phyloP scores from a whole-genome alignment of 2,113 vertebrate species.

The Nycticorax nycticorax region DNA sequence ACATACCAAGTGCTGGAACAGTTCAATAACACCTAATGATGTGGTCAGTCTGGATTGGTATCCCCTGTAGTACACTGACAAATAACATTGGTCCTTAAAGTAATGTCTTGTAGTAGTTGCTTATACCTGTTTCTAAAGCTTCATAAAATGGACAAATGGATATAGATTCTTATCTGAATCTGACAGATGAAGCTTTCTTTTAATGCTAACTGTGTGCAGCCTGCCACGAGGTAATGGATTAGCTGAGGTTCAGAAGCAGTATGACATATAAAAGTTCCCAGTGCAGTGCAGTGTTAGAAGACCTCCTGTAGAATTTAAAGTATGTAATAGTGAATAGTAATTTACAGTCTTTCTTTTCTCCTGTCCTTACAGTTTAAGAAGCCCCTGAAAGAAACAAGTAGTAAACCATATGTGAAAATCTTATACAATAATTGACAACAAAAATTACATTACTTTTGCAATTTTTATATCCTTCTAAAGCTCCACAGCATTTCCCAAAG shows the following conservation, averaged over 20 bases:
- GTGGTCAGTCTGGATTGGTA: not conserved
- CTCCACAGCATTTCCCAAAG: not conserved
- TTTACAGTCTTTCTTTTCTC: not conserved
- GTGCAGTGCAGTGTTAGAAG: not conserved
- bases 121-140: slow-evolving; percentile 26
- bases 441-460: not conserved
- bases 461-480: not conserved
- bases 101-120: not conserved
- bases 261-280: not conserved
- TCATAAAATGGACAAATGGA: slow-evolving; percentile 13
- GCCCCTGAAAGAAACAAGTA: not conserved
- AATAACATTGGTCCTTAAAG: not conserved
- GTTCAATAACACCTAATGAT: not conserved
- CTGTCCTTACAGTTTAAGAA: not conserved
- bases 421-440: not conserved
- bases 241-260: slow-evolving; percentile 31
- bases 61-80: not conserved
- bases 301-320: slow-evolving; percentile 15
- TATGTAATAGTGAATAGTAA: not conserved
- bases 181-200: slow-evolving; percentile 45
- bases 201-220: slow-evolving; percentile 45
- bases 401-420: not conserved
- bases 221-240: slow-evolving; percentile 61
- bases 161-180: slow-evolving; percentile 37
- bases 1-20: not conserved